phyloP scores from a whole-genome alignment of 2,888 invertebrate species.

The Campopleginae sp. region DNA sequence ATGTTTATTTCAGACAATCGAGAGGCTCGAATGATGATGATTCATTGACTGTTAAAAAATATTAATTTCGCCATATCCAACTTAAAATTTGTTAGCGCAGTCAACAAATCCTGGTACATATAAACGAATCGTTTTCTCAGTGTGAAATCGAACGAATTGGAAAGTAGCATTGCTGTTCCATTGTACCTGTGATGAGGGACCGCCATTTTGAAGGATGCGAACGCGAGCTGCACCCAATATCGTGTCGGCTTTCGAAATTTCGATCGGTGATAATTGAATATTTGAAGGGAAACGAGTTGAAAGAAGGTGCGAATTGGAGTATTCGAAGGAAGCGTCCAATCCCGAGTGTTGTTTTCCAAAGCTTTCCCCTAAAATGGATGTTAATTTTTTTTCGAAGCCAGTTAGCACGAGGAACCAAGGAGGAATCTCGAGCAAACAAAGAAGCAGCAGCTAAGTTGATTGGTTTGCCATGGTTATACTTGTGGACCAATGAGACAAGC shows the following conservation, averaged over 20 bases:
- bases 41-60: too few species aligned
- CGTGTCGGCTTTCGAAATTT: slow-evolving; percentile 5
- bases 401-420: slow-evolving; percentile 3
- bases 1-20: too few species aligned
- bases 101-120: too few species aligned
- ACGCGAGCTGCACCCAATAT: background rate
- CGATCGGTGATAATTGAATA: slow-evolving; percentile 59
- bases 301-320: slow-evolving; percentile 52
- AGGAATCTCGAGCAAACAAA: slow-evolving; percentile 48
- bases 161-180: background rate
- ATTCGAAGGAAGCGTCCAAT: slow-evolving; percentile 48
- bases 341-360: background rate
- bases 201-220: background rate
- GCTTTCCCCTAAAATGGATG: slow-evolving; percentile 33
- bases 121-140: too few species aligned
- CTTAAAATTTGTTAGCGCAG: too few species aligned
- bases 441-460: slow-evolving; percentile 31
- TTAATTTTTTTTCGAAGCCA: slow-evolving; percentile 43
- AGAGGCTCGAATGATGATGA: too few species aligned
- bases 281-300: slow-evolving; percentile 30
- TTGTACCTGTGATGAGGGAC: background rate
- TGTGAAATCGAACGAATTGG: background rate
- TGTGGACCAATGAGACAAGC: slow-evolving; percentile 48
- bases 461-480: slow-evolving; percentile 43
- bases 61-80: too few species aligned